Conservation (phyloP, 2,888 invertebrate species). For the Ochropacha duplaris region DNA sequence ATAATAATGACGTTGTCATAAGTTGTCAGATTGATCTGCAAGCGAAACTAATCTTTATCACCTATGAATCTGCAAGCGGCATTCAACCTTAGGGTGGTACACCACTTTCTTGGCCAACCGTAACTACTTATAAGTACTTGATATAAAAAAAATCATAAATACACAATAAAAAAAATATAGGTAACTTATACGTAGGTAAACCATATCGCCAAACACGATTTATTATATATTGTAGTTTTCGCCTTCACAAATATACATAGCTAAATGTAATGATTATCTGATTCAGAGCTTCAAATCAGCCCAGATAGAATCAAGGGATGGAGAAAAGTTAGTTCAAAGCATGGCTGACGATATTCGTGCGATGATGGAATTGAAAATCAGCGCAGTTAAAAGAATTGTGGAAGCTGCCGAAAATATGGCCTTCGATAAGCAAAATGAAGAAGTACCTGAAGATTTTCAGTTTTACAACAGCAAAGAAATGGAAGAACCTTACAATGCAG, state of each 20-base stretch:
- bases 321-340: conserved; percentile 89
- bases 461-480: conserved; percentile 89
- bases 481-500: conserved; percentile 81
- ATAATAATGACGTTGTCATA: too few relatives aligned
- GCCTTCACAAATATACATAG: too few relatives aligned
- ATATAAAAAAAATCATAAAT: too few relatives aligned
- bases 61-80: too few relatives aligned
- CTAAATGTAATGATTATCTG: conserved; percentile 24
- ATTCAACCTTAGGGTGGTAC: too few relatives aligned
- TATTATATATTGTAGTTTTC: too few relatives aligned
- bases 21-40: too few relatives aligned
- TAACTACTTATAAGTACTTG: too few relatives aligned
- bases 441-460: conserved; percentile 84
- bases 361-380: conserved; percentile 94
- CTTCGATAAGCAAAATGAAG: conserved; percentile 79
- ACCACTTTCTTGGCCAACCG: too few relatives aligned
- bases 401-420: conserved; percentile 94
- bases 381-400: conserved; percentile 93
- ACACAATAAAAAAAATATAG: not conserved
- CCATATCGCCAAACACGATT: too few relatives aligned
- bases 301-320: conserved; percentile 88
- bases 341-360: conserved; percentile 93
- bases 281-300: conserved; percentile 90
- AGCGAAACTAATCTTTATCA: too few relatives aligned
- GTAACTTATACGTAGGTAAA: too few relatives aligned